Percentiles rank a stretch among this genome's conserved stretches.
phyloP scores from a whole-genome alignment of 2,113 vertebrate genomes.

The Zeus faber region DNA sequence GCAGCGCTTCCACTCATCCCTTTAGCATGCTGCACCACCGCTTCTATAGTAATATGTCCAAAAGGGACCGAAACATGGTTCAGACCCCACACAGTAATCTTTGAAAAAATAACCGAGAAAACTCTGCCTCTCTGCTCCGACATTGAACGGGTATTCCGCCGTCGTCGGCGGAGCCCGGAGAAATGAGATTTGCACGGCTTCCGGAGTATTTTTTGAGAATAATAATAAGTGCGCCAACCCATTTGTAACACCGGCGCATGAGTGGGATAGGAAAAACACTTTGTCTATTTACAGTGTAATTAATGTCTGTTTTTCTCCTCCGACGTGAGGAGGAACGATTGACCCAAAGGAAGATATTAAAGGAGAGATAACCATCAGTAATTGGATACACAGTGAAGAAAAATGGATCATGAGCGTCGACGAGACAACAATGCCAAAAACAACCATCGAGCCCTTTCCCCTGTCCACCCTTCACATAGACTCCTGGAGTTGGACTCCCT shows the following conservation, averaged over 20 bases:
- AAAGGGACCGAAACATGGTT: not conserved
- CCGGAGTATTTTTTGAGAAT: not conserved
- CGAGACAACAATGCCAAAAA: too few species aligned
- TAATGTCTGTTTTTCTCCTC: too few species aligned
- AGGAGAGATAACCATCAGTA: not conserved
- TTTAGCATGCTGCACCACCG: not conserved
- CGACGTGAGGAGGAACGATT: not conserved
- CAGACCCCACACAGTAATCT: not conserved
- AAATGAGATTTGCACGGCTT: slow-evolving; percentile 1
- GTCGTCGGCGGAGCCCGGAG: too few species aligned
- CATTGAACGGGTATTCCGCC: too few species aligned
- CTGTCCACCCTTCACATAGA: too few species aligned
- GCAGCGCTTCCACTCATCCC: slow-evolving; percentile 1
- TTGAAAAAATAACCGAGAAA: too few species aligned
- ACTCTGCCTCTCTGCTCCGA: too few species aligned
- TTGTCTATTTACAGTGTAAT: too few species aligned
- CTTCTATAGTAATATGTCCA: not conserved
- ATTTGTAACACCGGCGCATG: not conserved
- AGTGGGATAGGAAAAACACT: not conserved
- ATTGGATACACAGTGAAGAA: not conserved
- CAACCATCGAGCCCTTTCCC: too few species aligned
- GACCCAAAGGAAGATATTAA: not conserved
- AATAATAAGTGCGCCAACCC: not conserved
- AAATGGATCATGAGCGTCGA: too few species aligned
- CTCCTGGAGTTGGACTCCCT: too few species aligned